These are phyloP conservation scores for Coenonympha arcania DNA, from an alignment of 2,888 invertebrate species.

Conservation along the genomic window DNA sequence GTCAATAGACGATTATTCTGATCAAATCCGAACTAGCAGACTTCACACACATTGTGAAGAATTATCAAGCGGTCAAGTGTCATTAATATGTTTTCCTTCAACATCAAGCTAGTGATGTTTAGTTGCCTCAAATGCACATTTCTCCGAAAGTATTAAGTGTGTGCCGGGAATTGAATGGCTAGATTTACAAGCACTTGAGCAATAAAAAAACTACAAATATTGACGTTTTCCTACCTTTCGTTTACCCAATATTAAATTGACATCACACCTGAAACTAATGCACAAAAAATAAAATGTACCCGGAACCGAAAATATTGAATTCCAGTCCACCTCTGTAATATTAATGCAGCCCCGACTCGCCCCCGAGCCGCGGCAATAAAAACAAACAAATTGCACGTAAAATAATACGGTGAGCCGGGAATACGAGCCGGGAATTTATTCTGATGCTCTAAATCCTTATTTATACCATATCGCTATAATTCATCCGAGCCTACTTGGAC, in stretches of 20 bases:
- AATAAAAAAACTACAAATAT: neutral
- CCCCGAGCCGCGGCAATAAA: constrained; percentile 46
- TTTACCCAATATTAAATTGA: neutral
- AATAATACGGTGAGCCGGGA: constrained; percentile 51
- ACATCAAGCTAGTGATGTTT: too few species aligned
- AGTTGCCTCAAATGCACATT: too few species aligned
- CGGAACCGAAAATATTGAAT: constrained; percentile 31
- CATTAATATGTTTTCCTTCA: too few species aligned
- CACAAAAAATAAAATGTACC: constrained; percentile 6
- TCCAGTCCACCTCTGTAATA: constrained; percentile 32
- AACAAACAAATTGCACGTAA: constrained; percentile 65
- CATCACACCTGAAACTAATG: constrained; percentile 3
- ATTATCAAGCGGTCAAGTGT: too few species aligned
- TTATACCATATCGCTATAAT: constrained; percentile 67
- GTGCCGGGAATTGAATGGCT: too few species aligned
- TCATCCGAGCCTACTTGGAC: constrained; percentile 40
- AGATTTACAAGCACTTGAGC: too few species aligned
- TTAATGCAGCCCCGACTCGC: constrained; percentile 39
- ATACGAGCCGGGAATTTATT: constrained; percentile 51
- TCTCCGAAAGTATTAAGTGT: neutral
- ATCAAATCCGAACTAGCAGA: too few species aligned
- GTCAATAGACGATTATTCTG: too few species aligned
- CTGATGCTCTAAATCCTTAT: constrained; percentile 66
- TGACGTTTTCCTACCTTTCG: neutral
- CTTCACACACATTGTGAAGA: too few species aligned